phyloP scores from a whole-genome alignment of 37 sponge, comb jelly and placozoan genomes.

The Cliona cf. orientalis region DNA sequence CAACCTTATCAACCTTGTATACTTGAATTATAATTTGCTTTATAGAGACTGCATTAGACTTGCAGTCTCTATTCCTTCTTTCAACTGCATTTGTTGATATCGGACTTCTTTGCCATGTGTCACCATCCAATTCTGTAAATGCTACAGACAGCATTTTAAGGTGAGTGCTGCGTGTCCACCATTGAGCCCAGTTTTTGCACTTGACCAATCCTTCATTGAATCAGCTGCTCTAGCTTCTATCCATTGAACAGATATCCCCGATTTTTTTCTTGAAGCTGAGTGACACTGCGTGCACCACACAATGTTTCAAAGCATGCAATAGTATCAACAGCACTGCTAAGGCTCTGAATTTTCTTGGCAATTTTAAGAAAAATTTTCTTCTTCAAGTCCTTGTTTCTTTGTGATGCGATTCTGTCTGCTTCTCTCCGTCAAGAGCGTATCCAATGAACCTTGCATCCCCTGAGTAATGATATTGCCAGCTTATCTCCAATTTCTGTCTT shows the following conservation, averaged over 20 bases:
- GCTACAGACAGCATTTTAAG: conserved; percentile 8
- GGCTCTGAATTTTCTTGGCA: not conserved
- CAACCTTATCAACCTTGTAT: conserved; percentile 5
- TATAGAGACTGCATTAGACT: not conserved
- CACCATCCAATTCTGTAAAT: not conserved
- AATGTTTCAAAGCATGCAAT: conserved; percentile 16
- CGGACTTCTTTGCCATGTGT: not conserved
- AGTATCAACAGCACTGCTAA: conserved; percentile 1
- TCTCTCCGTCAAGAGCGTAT: conserved; percentile 19
- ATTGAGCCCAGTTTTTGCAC: conserved; percentile 9
- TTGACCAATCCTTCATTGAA: not conserved
- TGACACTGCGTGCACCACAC: not conserved
- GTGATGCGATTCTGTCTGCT: not conserved
- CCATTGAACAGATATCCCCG: not conserved
- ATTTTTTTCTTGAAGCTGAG: not conserved
- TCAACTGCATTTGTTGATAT: conserved; percentile 32
- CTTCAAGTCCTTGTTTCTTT: conserved; percentile 2
- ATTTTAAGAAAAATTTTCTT: conserved; percentile 15
- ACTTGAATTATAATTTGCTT: not conserved
- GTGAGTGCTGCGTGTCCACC: conserved; percentile 18
- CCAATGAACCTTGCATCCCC: conserved; percentile 30
- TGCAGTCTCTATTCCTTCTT: conserved; percentile 1
- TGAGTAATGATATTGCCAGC: conserved; percentile 7
- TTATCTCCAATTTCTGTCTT: conserved; percentile 26
- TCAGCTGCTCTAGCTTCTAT: not conserved